phyloP scores from a whole-genome alignment of 2,888 invertebrate species.

The Acronicta psi region DNA sequence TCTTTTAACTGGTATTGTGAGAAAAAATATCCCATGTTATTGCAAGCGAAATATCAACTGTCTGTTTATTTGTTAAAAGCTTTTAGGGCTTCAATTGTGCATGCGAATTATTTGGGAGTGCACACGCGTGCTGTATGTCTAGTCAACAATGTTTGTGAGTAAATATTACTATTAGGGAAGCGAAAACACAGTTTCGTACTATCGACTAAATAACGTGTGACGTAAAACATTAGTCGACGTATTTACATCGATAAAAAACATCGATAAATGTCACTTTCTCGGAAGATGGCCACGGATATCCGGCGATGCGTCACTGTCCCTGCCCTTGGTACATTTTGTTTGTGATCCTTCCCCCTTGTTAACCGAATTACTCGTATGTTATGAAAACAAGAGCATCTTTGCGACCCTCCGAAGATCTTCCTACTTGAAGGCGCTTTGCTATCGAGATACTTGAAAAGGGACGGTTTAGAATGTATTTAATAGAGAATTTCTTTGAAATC shows the following conservation, averaged over 20 bases:
- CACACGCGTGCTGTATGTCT: constrained; percentile 34
- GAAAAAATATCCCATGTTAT: constrained; percentile 31
- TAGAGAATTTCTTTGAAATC: constrained; percentile 39
- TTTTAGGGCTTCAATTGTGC: constrained; percentile 47
- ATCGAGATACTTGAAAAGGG: constrained; percentile 35
- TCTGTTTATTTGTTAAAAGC: constrained; percentile 47
- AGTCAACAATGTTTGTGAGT: constrained; percentile 34
- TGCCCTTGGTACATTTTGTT: constrained; percentile 57
- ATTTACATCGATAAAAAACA: constrained; percentile 73
- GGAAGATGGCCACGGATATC: constrained; percentile 70
- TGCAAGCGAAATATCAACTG: constrained; percentile 28
- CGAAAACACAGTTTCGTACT: constrained; percentile 19
- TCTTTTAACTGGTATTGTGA: not conserved
- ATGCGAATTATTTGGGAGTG: constrained; percentile 47
- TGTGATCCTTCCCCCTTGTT: constrained; percentile 69
- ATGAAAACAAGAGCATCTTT: constrained; percentile 77
- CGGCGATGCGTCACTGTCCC: constrained; percentile 80
- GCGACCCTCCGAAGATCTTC: constrained; percentile 78
- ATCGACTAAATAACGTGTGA: constrained; percentile 27
- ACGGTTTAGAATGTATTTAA: constrained; percentile 42
- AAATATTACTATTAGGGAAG: constrained; percentile 22
- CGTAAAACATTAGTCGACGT: constrained; percentile 50
- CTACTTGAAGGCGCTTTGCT: constrained; percentile 68
- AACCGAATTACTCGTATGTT: constrained; percentile 76
- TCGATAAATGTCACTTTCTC: constrained; percentile 79